Evolutionary conservation across 2,888 invertebrate species (phyloP), one percentile per base, ranked within the genome.

Genomic region (Epinotia demarniana): DNA sequence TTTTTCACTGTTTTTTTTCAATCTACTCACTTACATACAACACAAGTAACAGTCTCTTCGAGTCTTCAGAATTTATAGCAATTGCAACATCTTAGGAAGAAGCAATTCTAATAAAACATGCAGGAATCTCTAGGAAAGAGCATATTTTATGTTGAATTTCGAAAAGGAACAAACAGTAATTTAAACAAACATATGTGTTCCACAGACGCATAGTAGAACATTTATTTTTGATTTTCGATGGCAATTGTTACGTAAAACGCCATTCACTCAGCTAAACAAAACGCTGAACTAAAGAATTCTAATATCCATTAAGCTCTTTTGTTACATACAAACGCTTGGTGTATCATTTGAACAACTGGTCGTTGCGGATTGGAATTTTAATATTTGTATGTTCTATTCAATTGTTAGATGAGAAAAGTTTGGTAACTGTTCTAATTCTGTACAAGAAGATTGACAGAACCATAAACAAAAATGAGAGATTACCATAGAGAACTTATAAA

Each of bases 221-320:
- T 60, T 46, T 55, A 49, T n/a, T 27, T 43, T 58, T 18, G 70
- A 55, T 60, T 60, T 27, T 55, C 13, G 46, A 72, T 72, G 46
- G 62, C 39, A 62, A 70, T 18, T 33, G 43, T 75, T 72, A 72
- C 46, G 67, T 75, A 75, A 72, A 67, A 60, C 16, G n/a, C 39
- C 53, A 71, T 75, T 71, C 61, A 64, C 43, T 27, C 13, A n/a
- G 53, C 19, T 11, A 60, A 60, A 70, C 39, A 43, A 69, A 57
- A 57, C 58, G 27, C 19, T 55, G 18, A 68, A 66, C 39, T 60
- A 66, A 66, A 27, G 57, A 70, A 66, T 70, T 58, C 18, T 70
- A 70, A 75, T 71, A 66, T 71, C 23, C 70, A 75, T 75, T 71
- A 53, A 75, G 23, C 39, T 67, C 67, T 68, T 71, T 71, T 75